Conservation (phyloP, 2,113 vertebrate species). For the Notarius quadriscutis region DNA sequence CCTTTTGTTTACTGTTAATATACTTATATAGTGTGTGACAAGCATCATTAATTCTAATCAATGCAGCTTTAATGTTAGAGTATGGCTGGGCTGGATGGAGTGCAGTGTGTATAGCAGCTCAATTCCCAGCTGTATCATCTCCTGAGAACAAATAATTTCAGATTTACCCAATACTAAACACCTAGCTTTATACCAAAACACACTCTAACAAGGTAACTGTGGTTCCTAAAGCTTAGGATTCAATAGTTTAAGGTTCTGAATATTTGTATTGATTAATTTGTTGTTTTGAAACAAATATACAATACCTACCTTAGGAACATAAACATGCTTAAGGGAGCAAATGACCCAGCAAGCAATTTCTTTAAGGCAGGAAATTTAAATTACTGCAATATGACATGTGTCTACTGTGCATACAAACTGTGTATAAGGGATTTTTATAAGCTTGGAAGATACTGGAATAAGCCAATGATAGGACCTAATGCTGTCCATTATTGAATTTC, state of each 20-base stretch:
- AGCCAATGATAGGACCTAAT: background rate
- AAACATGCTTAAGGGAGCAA: background rate
- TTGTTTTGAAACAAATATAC: background rate
- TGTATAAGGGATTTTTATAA: background rate
- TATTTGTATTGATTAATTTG: background rate
- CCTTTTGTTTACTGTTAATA: constrained; percentile 37
- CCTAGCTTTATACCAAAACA: background rate
- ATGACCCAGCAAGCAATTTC: background rate
- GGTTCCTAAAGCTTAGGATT: background rate
- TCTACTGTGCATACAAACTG: background rate
- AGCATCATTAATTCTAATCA: constrained; percentile 50
- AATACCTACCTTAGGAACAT: background rate
- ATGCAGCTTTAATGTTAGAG: constrained; percentile 42
- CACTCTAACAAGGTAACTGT: constrained; percentile 5
- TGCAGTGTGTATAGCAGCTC: constrained; percentile 8
- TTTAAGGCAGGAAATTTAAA: background rate
- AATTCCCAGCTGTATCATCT: constrained; percentile 21
- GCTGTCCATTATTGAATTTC: background rate
- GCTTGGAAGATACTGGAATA: background rate
- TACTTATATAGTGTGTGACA: constrained; percentile 43
- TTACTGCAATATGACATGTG: background rate
- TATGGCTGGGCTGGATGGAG: constrained; percentile 6
- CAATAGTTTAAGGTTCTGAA: background rate
- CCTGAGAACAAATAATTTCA: constrained; percentile 22
- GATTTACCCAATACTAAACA: background rate